Evolutionary conservation across 2,888 invertebrate species (phyloP), one percentile per base, ranked within the genome.

Genomic region (Eupsilia transversa): DNA sequence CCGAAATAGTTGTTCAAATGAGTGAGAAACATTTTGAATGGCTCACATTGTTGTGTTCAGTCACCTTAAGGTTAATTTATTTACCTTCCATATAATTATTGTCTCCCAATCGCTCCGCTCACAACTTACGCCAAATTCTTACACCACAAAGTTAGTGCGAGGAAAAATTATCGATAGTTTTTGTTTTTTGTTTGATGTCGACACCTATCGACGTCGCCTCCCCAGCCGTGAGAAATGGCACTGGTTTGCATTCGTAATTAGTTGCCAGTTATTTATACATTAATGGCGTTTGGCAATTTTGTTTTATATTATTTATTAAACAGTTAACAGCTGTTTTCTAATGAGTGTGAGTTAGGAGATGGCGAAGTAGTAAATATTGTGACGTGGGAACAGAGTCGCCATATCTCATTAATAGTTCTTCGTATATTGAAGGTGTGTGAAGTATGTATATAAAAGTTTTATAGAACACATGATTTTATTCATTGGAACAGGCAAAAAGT

Each of bases 161-260:
- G 82, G 87, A 87, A 90, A 86, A 91, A 86, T 85, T 78, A 88
- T 86, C 86, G 86, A 86, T 85, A 86, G 78, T 79, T 86, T 87
- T 89, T 84, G 81, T 86, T 87, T 90, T 85, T 84, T 76, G 49
- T 75, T 64, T 46, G 38, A 79, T 77, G 88, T 82, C 86, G 86
- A 89, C 90, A 90, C 86, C 85, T 88, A 88, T 88, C 83, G 83
- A 30, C 77, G 81, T 73, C 80, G 87, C 87, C 86, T 88, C 84
- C 82, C 82, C 83, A 75, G 74, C 66, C 75, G 79, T 81, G 85
- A 86, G 78, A 81, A 84, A 87, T 84, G 79, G 80, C 79, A 49
- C 60, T 76, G 57, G 63, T 84, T 86, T 79, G 86, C 83, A 87
- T 87, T 79, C 75, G 68, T 85, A 84, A 82, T 85, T 77, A 83